Conservation (phyloP, 2,888 invertebrate species). For the Eueremaeus valkanovi region DNA sequence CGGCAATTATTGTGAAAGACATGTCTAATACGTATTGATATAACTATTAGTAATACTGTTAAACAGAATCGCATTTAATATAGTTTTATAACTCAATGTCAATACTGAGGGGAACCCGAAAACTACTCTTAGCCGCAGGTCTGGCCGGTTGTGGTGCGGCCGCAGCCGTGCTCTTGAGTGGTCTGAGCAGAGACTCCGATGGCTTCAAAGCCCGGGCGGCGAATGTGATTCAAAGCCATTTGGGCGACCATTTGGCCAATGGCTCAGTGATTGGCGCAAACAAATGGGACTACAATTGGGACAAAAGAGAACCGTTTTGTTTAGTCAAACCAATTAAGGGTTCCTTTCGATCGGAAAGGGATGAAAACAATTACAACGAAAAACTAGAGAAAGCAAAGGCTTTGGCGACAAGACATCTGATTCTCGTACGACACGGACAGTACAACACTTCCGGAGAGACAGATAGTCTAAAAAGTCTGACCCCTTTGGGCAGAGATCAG, state of each 20-base stretch:
- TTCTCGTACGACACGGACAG: conserved; percentile 92
- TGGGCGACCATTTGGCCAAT: neutral
- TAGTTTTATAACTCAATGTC: conserved; percentile 38
- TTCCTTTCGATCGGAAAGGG: conserved; percentile 53
- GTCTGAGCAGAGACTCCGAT: conserved; percentile 40
- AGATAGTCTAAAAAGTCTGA: conserved; percentile 71
- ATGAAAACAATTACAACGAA: conserved; percentile 66
- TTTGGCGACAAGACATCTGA: conserved; percentile 70
- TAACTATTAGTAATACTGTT: neutral
- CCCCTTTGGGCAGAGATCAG: conserved; percentile 75
- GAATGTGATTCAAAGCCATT: conserved; percentile 18
- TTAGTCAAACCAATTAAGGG: conserved; percentile 61
- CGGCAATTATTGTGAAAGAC: neutral
- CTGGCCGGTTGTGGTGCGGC: conserved; percentile 43
- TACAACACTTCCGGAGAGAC: conserved; percentile 70
- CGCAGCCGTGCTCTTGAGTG: conserved; percentile 40
- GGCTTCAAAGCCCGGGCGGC: conserved; percentile 40
- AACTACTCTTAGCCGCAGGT: conserved; percentile 42
- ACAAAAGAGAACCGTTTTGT: conserved; percentile 64
- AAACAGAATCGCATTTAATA: neutral
- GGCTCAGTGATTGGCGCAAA: neutral
- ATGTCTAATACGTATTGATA: neutral
- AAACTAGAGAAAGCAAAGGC: conserved; percentile 60
- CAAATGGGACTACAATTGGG: conserved; percentile 86
- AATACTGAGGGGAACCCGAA: conserved; percentile 40